Base-by-base conservation (phyloP, 2,113 vertebrate species). In the Accipiter cooperii region DNA sequence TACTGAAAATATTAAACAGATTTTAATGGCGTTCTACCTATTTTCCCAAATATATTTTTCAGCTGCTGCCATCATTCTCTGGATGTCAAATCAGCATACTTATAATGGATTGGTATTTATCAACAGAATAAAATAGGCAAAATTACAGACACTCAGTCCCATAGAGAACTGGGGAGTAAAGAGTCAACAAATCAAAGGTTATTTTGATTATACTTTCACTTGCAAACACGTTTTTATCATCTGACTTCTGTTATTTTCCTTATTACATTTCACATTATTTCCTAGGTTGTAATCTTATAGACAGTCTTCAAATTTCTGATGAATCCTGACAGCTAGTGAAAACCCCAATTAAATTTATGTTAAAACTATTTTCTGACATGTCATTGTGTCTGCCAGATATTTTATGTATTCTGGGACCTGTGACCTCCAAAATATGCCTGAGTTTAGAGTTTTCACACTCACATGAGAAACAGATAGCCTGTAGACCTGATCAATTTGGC, bases 21-120 rank as follows among this genome's bases (percentile, higher is more conserved):
- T 74, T 96, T 97, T 96, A 97, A 93, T 69, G 91, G 77, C 87
- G 86, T 85, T 78, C 57, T 60, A 73, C 22, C 28, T n/a, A 52
- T 84, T 97, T 97, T 89, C 54, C 80, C 84, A 89, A 89, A 92
- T 18, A 86, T 8, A 73, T 80, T 93, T 93, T 95, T 87, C 60
- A 95, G 51, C 88, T 96, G 66, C 65, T 89, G 33, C 33, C 64
- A 75, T 92, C n/a, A 38, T 85, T 55, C 28, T 60, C 55, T 85
- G 36, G 10, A 81, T 64, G 57, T 85, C 91, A 96, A 87, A 92
- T 86, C 80, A 88, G 38, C 75, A 70, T 36, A 81, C 52, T 26
- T 84, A 64, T n/a, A 80, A 70, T 24, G 69, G 64, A 38, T 73
- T 69, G 63, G 64, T 87, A 90, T 84, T 52, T 77, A 94, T 91